Evolutionary conservation across 2,888 invertebrate species (phyloP), one percentile per base, ranked within the genome.

Genomic region (Ganaspis brasiliensis): DNA sequence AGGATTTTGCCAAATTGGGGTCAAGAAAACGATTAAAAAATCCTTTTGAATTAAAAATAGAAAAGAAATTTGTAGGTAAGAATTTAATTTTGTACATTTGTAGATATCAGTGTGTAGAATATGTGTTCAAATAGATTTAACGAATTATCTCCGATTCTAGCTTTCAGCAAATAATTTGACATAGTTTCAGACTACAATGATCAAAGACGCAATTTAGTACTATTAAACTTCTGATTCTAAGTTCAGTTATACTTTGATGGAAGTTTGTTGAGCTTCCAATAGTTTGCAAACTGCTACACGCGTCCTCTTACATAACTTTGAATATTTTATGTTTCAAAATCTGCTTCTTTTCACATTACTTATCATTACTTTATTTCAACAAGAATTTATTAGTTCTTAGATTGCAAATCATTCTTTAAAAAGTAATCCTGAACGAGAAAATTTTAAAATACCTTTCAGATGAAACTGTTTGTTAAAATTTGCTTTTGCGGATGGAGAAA

Each of bases 121-220:
- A 31, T 31, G 31, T 6, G 6, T 31, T 31, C 10, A 40, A 40
- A 35, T 57, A 59, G 21, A 9, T n/a, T 31, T n/a, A 10, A 19
- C 12, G 2, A 63, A 21, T 21, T 14, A 35, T 10, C 35, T 52
- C 19, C 9, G 9, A 12, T 37, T 52, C 19, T 19, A 8, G 52
- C 21, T 40, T 40, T 37, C 8, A 63, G 2, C 19, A 21, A 67
- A 67, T 9, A 45, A 67, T 45, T 67, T 63, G 40, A 63, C 63
- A 63, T n/a, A 63, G 40, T 40, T 63, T 63, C n/a, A 63, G 63
- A n/a, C 37, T 21, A 6, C 0, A 45, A 21, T 40, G 21, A 63
- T 63, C 63, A 37, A 63, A 63, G 12, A 63, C 21, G 40, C 14
- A 63, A 63, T 63, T 40, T 63, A 40, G 63, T 40, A 10, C 21